Conservation (phyloP, 2,113 vertebrate species). For the Gnathonemus echidnorhynchus region DNA sequence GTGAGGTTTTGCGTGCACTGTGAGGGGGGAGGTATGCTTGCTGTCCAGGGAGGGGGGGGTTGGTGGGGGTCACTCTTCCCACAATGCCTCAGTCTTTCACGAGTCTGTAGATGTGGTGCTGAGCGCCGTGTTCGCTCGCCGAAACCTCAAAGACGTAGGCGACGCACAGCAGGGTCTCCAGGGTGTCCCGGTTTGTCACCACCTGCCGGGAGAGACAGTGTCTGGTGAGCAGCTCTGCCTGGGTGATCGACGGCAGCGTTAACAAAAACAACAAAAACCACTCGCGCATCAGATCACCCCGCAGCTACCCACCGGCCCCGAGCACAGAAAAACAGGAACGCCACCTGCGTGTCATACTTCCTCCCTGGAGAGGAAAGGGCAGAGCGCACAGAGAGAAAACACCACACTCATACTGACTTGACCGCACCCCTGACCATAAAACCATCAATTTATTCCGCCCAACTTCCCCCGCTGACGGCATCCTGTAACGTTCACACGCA, state of each 20-base stretch:
- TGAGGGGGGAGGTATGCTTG: conserved; percentile 30
- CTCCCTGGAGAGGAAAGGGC: conserved; percentile 15
- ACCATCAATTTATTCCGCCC: neutral
- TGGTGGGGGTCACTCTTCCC: conserved; percentile 9
- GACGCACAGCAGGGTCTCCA: conserved; percentile 86
- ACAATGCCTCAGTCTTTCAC: conserved; percentile 80
- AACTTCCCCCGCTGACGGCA: neutral
- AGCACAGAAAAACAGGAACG: conserved; percentile 3
- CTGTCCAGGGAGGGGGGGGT: conserved; percentile 8
- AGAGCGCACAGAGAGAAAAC: neutral
- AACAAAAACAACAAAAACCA: neutral
- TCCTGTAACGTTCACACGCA: neutral
- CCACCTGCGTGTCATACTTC: neutral
- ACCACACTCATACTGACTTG: neutral
- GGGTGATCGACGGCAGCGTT: neutral
- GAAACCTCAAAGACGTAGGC: conserved; percentile 93
- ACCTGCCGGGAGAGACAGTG: conserved; percentile 66
- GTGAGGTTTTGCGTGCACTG: conserved; percentile 35
- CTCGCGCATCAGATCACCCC: neutral
- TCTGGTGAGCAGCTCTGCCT: neutral
- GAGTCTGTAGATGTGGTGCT: conserved; percentile 92
- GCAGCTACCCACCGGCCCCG: neutral
- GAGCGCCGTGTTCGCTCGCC: conserved; percentile 83
- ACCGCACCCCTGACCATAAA: neutral
- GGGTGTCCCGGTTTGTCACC: conserved; percentile 88